phyloP scores from a whole-genome alignment of 2,888 invertebrate genomes.

The Eucera pruinosa region DNA sequence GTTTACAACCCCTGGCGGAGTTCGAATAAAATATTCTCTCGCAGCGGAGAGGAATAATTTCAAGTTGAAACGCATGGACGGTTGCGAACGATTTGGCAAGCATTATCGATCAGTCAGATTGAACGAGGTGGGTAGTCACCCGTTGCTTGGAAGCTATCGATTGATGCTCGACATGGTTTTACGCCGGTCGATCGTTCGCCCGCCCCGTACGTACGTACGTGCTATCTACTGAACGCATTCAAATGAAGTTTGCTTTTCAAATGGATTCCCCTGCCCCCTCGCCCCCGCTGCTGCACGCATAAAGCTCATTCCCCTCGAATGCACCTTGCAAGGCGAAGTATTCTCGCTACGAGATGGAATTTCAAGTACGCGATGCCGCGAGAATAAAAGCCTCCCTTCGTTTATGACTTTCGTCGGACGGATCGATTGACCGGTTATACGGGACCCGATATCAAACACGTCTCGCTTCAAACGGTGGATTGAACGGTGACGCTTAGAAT shows the following conservation, averaged over 20 bases:
- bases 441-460: conserved; percentile 9
- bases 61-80: neutral
- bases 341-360: conserved; percentile 51
- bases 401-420: conserved; percentile 40
- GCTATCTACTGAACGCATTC: conserved; percentile 50
- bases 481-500: neutral
- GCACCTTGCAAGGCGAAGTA: conserved; percentile 30
- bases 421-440: conserved; percentile 41
- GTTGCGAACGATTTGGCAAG: too few species aligned
- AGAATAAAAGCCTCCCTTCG: conserved; percentile 50
- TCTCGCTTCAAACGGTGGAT: neutral
- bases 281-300: conserved; percentile 34
- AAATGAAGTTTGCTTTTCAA: conserved; percentile 63
- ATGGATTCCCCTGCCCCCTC: conserved; percentile 45
- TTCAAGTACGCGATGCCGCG: conserved; percentile 46
- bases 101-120: conserved; percentile 23
- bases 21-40: neutral
- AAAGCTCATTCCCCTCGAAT: conserved; percentile 50
- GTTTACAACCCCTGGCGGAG: neutral
- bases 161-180: conserved; percentile 40
- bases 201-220: conserved; percentile 24
- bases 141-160: conserved; percentile 34
- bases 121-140: too few species aligned
- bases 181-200: conserved; percentile 30
- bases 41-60: neutral